A percentile compares a stretch with the other conserved stretches of the same genome.
Conservation (phyloP, 2,797 vertebrate species). For the Chelidonichthys spinosus region DNA sequence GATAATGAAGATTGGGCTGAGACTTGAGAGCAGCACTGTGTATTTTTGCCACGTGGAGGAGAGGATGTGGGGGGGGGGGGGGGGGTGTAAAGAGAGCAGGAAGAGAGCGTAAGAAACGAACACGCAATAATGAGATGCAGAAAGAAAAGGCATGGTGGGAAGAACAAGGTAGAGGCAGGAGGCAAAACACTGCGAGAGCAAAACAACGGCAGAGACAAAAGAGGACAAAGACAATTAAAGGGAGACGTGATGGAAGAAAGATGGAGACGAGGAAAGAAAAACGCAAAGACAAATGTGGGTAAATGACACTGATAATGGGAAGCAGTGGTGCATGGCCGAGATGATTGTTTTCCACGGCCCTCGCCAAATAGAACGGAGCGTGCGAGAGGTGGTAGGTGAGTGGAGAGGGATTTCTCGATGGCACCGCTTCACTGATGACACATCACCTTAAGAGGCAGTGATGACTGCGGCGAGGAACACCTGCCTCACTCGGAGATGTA, state of each 20-base stretch:
- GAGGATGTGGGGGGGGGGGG: neutral
- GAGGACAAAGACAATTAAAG: conserved; percentile 67
- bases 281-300: conserved; percentile 68
- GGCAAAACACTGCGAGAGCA: conserved; percentile 9
- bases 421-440: conserved; percentile 45
- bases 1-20: conserved; percentile 76
- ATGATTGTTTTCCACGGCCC: conserved; percentile 71
- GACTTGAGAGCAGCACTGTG: conserved; percentile 31
- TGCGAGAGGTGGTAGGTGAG: conserved; percentile 35
- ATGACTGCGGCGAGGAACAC: conserved; percentile 52
- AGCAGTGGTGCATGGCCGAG: conserved; percentile 66
- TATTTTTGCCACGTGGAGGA: conserved; percentile 26
- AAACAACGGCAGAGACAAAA: conserved; percentile 46
- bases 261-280: conserved; percentile 40
- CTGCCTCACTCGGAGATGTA: conserved; percentile 60
- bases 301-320: conserved; percentile 79
- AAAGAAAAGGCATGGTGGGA: conserved; percentile 3
- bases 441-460: conserved; percentile 51
- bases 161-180: conserved; percentile 9
- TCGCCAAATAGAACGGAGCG: conserved; percentile 58
- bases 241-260: conserved; percentile 50
- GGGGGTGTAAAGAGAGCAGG: neutral
- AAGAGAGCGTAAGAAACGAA: neutral
- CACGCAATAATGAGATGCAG: conserved; percentile 15
- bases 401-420: neutral